A percentile compares a stretch with the other conserved stretches of the same genome.
phyloP scores from a whole-genome alignment of 1,140 invertebrate genomes.

The Pogonus chalceus region DNA sequence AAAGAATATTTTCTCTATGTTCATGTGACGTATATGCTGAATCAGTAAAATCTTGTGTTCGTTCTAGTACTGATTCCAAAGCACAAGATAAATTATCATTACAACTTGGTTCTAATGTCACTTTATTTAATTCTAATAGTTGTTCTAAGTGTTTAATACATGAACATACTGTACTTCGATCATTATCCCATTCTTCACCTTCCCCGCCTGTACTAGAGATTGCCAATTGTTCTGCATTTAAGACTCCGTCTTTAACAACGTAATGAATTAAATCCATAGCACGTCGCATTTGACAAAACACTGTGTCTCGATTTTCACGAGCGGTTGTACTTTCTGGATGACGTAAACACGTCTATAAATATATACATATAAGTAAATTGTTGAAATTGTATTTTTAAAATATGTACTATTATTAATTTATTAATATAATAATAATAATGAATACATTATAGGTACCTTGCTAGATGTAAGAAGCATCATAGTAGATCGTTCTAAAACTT shows the following conservation, averaged over 20 bases:
- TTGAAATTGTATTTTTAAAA: too few species aligned
- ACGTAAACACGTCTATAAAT: conserved; percentile 66
- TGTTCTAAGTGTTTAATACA: conserved; percentile 75
- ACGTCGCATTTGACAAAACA: conserved; percentile 93
- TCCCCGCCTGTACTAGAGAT: neutral
- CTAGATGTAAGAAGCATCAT: conserved; percentile 95
- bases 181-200: conserved; percentile 50
- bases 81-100: conserved; percentile 69
- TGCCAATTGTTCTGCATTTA: conserved; percentile 31
- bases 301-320: conserved; percentile 90
- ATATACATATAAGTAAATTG: too few species aligned
- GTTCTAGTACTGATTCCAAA: conserved; percentile 84
- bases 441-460: conserved; percentile 50
- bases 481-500: conserved; percentile 93
- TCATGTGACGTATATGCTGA: conserved; percentile 97
- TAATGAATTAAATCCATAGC: conserved; percentile 97
- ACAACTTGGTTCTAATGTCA: conserved; percentile 41
- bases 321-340: conserved; percentile 91
- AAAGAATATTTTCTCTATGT: conserved; percentile 71
- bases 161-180: conserved; percentile 61
- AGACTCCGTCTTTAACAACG: conserved; percentile 88
- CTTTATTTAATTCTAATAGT: conserved; percentile 71
- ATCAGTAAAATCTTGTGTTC: conserved; percentile 98
- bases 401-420: too few species aligned
- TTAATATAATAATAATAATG: too few species aligned